A percentile compares a stretch with the other conserved stretches of the same genome.
These are phyloP conservation scores for Apis dorsata DNA, from an alignment of 1,140 invertebrate species.

Conservation along the genomic window DNA sequence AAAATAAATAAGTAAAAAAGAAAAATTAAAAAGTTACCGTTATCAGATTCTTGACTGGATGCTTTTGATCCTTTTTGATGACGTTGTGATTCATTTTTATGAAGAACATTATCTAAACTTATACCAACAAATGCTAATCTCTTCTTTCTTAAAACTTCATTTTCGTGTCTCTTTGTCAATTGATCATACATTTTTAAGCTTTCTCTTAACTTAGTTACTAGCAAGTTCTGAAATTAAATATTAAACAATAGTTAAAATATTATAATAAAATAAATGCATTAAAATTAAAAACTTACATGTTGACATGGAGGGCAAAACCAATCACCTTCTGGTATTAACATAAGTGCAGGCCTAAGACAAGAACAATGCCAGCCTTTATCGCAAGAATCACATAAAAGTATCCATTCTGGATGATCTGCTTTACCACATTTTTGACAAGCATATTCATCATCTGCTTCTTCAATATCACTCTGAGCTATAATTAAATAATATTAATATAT, in stretches of 20 bases:
- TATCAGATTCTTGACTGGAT: slow-evolving; percentile 70
- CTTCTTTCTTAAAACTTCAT: slow-evolving; percentile 86
- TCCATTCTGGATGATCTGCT: slow-evolving; percentile 96
- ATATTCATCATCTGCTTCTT: slow-evolving; percentile 83
- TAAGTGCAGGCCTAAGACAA: slow-evolving; percentile 93
- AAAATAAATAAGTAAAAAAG: background rate
- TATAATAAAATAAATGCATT: background rate
- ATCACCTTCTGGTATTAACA: slow-evolving; percentile 96
- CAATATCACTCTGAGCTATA: slow-evolving; percentile 82
- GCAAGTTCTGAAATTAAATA: slow-evolving; percentile 81
- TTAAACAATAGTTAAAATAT: slow-evolving; percentile 1
- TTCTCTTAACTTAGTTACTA: slow-evolving; percentile 86
- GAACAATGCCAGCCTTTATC: slow-evolving; percentile 97
- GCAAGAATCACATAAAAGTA: slow-evolving; percentile 96
- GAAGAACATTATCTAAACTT: slow-evolving; percentile 87
- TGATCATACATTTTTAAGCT: slow-evolving; percentile 84
- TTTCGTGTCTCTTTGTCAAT: slow-evolving; percentile 83
- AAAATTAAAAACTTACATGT: slow-evolving; percentile 82
- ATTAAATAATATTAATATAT: slow-evolving; percentile 5
- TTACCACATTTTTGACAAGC: slow-evolving; percentile 93
- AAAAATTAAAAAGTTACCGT: slow-evolving; percentile 56
- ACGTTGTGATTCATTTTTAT: slow-evolving; percentile 71
- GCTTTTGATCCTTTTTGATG: slow-evolving; percentile 68
- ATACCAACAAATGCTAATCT: slow-evolving; percentile 88
- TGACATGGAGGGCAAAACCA: slow-evolving; percentile 98